Percentiles rank a stretch among this genome's conserved stretches.
These are phyloP conservation scores for Ceratosolen solmsi DNA, from an alignment of 1,140 invertebrate species.

Conservation along the genomic window DNA sequence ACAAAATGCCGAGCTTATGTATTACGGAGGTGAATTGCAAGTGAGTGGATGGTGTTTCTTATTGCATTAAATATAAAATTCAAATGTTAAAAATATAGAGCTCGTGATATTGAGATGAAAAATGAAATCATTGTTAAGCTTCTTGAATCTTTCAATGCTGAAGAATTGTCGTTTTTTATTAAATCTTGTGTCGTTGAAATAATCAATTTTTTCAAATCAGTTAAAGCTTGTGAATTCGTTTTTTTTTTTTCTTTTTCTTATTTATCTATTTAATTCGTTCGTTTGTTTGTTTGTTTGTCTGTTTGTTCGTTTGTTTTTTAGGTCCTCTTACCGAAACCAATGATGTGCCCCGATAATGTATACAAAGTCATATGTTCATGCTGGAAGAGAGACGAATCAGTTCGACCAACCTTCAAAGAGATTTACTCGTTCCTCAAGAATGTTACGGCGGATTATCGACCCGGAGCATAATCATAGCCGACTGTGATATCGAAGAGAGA, in stretches of 20 bases:
- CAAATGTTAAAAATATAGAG: too few species aligned
- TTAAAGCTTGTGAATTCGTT: too few species aligned
- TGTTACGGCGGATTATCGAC: constrained; percentile 73
- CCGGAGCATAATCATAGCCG: constrained; percentile 67
- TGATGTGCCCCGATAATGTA: constrained; percentile 83
- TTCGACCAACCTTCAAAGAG: constrained; percentile 83
- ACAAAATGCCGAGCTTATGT: constrained; percentile 81
- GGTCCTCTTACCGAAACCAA: constrained; percentile 80
- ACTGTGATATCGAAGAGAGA: constrained; percentile 66
- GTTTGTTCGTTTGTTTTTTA: constrained; percentile 53
- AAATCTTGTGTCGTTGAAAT: too few species aligned
- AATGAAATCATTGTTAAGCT: too few species aligned
- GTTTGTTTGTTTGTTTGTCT: neutral
- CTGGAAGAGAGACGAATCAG: constrained; percentile 80
- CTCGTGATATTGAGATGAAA: too few species aligned
- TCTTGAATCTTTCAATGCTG: too few species aligned
- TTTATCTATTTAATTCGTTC: too few species aligned
- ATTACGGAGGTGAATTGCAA: constrained; percentile 78
- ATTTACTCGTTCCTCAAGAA: constrained; percentile 84
- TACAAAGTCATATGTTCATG: constrained; percentile 87
- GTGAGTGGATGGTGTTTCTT: constrained; percentile 67
- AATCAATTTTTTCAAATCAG: too few species aligned
- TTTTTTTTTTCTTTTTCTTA: too few species aligned
- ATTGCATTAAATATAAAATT: too few species aligned
- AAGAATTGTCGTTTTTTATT: too few species aligned